Evolutionary conservation across 1,140 invertebrate species (phyloP), one percentile per base, ranked within the genome.

Genomic region (Diabrotica virgifera): DNA sequence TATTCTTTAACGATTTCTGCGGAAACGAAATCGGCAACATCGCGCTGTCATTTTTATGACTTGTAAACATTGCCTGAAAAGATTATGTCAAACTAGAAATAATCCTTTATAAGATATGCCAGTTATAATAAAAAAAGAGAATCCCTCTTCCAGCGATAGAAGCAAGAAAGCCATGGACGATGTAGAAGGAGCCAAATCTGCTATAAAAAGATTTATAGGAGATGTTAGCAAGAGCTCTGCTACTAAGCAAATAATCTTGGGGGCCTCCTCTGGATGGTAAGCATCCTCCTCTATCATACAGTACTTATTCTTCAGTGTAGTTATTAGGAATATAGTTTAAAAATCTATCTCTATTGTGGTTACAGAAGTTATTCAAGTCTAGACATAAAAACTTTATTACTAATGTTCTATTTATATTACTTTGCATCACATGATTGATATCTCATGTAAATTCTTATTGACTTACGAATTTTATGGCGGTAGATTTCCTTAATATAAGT

Each of bases 241-340:
- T 24, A 88, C 91, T 0, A 94, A 94, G 81, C 94, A 96, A 82
- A 84, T 96, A 58, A 78, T 90, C 70, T 87, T 96, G 79, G 94
- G 95, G 65, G 89, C 89, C 66, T 84, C 89, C 36, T 90, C 92
- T 73, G 95, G 95, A 87, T 96, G 93, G 93, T 95, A 77, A 24
- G 24, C 1, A 24, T n/a, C n/a, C n/a, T n/a, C n/a, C n/a, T n/a
- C 24, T 24, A 24, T 24, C 24, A 24, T 59, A 14, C 57, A 36
- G 14, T n/a, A 37, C 0, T 10, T 59, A 12, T 10, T 12, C 9
- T 6, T 61, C 63, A 55, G 5, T 68, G 50, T 58, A 12, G 0
- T 59, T 60, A 37, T 37, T 4, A 24, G 24, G 24, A 38, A n/a
- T 61, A 57, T 55, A 24, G 5, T 60, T 38, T 38, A n/a, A 1